These are phyloP conservation scores for Clivina fossor DNA, from an alignment of 2,888 invertebrate species.

Conservation along the genomic window DNA sequence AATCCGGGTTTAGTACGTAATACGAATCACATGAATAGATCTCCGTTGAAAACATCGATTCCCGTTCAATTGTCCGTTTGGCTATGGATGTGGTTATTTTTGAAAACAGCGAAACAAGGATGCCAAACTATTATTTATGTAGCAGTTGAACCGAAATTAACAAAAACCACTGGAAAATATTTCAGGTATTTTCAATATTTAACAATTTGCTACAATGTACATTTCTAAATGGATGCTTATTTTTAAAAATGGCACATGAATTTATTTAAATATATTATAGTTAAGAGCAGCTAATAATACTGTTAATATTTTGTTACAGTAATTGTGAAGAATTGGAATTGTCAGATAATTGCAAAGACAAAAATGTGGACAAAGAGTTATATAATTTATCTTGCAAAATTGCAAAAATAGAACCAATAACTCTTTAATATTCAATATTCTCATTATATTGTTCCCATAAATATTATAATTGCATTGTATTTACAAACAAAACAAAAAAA, in stretches of 20 bases:
- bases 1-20: constrained; percentile 71
- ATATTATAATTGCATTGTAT: not conserved
- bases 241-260: too few relatives aligned
- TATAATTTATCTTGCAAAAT: constrained; percentile 43
- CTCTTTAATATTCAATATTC: constrained; percentile 17
- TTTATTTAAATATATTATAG: too few relatives aligned
- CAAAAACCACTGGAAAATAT: constrained; percentile 64
- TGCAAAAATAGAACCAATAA: constrained; percentile 22
- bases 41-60: constrained; percentile 55
- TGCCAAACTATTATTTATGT: constrained; percentile 68
- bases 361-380: constrained; percentile 46
- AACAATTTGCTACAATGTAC: too few relatives aligned
- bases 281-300: too few relatives aligned
- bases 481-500: constrained; percentile 7
- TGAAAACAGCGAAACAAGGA: constrained; percentile 69
- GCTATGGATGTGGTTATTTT: constrained; percentile 69
- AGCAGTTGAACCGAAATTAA: constrained; percentile 64
- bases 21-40: constrained; percentile 63
- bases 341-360: constrained; percentile 47
- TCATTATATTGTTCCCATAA: too few relatives aligned
- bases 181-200: constrained; percentile 59
- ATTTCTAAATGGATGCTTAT: too few relatives aligned
- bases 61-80: constrained; percentile 61
- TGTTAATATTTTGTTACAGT: constrained; percentile 44
- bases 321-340: constrained; percentile 52